Conservation (phyloP, 2,888 invertebrate genomes). For the Watsonalla cultraria region DNA sequence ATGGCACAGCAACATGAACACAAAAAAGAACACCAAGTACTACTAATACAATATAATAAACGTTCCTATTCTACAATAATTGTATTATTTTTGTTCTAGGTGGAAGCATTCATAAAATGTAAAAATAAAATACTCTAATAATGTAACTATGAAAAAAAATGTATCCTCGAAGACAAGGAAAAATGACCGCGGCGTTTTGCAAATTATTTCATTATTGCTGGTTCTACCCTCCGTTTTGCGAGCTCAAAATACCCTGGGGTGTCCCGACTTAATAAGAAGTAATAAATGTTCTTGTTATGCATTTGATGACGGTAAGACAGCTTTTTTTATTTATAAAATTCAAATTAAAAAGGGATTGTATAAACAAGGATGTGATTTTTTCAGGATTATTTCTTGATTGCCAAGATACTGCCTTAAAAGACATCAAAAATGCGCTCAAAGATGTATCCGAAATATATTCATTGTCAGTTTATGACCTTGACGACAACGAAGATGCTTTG, state of each 20-base stretch:
- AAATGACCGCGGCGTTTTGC: slow-evolving; percentile 58
- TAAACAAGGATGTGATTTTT: slow-evolving; percentile 39
- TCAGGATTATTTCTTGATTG: slow-evolving; percentile 91
- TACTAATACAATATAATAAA: too few relatives aligned
- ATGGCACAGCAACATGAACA: too few relatives aligned
- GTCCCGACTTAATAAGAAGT: slow-evolving; percentile 85
- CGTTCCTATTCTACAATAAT: too few relatives aligned
- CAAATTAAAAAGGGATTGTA: slow-evolving; percentile 10
- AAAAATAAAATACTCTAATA: slow-evolving; percentile 46
- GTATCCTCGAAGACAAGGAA: slow-evolving; percentile 54
- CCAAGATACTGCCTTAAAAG: slow-evolving; percentile 86
- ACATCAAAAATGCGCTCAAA: slow-evolving; percentile 86
- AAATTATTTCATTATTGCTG: slow-evolving; percentile 66
- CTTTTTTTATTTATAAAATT: slow-evolving; percentile 14
- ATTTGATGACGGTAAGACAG: slow-evolving; percentile 87
- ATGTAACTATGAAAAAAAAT: slow-evolving; percentile 74
- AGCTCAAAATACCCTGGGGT: slow-evolving; percentile 77
- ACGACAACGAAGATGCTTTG: slow-evolving; percentile 87
- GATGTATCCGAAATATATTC: slow-evolving; percentile 86
- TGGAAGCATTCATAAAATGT: slow-evolving; percentile 44
- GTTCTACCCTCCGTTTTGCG: slow-evolving; percentile 65
- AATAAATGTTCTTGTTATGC: slow-evolving; percentile 93
- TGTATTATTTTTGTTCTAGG: slow-evolving; percentile 48
- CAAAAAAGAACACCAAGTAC: too few relatives aligned
- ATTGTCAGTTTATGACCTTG: slow-evolving; percentile 91